Conservation (phyloP, 1,140 invertebrate genomes). For the Caenorhabditis tropicalis region DNA sequence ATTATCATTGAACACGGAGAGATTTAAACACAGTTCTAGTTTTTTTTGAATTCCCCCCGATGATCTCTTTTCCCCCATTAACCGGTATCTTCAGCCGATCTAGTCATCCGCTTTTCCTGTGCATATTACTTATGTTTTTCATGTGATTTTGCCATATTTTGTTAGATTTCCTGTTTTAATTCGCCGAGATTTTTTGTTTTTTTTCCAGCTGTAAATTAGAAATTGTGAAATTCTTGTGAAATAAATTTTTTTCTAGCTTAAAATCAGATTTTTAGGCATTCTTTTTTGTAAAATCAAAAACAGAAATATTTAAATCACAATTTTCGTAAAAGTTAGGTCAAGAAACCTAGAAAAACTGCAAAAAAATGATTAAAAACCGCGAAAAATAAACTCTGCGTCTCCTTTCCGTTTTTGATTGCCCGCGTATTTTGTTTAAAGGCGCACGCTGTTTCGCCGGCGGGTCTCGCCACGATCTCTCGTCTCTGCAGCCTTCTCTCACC, state of each 20-base stretch:
- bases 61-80: neutral
- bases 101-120: slow-evolving; percentile 5
- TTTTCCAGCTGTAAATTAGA: neutral
- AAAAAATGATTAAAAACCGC: neutral
- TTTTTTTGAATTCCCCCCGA: neutral
- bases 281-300: too few relatives aligned
- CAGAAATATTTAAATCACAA: too few relatives aligned
- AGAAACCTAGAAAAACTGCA: too few relatives aligned
- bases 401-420: neutral
- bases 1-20: neutral
- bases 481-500: neutral
- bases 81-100: neutral
- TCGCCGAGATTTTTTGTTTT: neutral
- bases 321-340: too few relatives aligned
- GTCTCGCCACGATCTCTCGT: neutral
- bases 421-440: slow-evolving; percentile 35
- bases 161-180: neutral
- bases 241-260: neutral
- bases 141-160: neutral
- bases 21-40: neutral
- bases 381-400: neutral
- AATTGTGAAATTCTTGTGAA: neutral
- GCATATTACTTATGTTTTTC: slow-evolving; percentile 15
- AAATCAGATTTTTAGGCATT: neutral
- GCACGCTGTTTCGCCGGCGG: neutral